Evolutionary conservation across 2,888 invertebrate genomes (phyloP), one percentile per base, ranked within the genome.

Genomic region (Tuta absoluta): DNA sequence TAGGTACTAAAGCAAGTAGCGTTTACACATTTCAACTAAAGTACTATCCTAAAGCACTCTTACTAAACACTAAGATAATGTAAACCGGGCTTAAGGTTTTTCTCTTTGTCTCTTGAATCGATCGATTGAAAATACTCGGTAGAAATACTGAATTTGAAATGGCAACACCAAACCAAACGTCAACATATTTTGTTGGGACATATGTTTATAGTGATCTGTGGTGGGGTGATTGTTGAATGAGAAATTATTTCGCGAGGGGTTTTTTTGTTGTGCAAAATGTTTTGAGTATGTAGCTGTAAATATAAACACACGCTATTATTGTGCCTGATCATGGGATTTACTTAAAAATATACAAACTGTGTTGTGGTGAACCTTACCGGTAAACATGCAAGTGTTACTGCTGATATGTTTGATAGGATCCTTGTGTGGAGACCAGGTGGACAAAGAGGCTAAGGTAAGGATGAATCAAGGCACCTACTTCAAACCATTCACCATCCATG

Each of bases 401-500:
- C 66, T 85, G 65, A 72, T 80, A 75, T 73, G 89, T 70, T 82
- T 87, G 72, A 75, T 85, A 68, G 80, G 85, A 68, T 80, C 81
- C 45, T 82, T 77, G 71, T 82, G 83, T 71, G 78, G 84, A 68
- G 82, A 82, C 68, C 68, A 80, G 72, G 80, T 84, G 68, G 81
- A 85, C 72, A 81, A 84, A 73, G 81, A 81, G 73, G 82, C 77
- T 78, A 86, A 88, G 88, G 90, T 87, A 75, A 78, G 75, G 58
- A 66, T 12, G 3, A 4, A 3, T 17, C n/a, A 45, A 17, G n/a
- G 65, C 70, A 68, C 71, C 73, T 72, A 77, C 72, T 79, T 76
- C 72, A 77, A 69, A 71, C 67, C 73, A 78, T 78, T 78, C 68
- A 75, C 73, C 38, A 41, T n/a, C n/a, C n/a, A 28, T 67, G 67